phyloP scores from a whole-genome alignment of 2,113 vertebrate genomes.

The Grammatotria lemairii region DNA sequence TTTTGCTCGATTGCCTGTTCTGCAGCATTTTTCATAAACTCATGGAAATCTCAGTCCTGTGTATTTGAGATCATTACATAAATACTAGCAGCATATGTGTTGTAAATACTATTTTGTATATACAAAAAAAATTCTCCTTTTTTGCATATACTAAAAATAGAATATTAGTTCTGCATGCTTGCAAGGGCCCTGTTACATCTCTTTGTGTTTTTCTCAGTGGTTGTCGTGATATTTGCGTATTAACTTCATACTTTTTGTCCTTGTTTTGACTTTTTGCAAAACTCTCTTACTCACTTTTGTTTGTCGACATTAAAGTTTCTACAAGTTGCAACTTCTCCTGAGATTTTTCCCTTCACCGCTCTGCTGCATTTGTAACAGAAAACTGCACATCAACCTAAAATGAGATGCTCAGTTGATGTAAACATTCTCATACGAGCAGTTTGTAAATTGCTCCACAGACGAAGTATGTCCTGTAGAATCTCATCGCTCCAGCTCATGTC shows the following conservation, averaged over 20 bases:
- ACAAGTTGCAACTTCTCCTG: background rate
- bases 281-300: slow-evolving; percentile 5
- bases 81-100: background rate
- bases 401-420: background rate
- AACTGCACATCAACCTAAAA: background rate
- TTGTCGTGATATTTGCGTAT: background rate
- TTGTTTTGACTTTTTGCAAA: background rate
- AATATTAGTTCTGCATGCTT: background rate
- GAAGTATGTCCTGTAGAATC: background rate
- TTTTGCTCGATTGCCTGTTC: background rate
- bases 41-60: background rate
- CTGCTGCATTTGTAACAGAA: background rate
- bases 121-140: background rate
- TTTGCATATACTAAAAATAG: background rate
- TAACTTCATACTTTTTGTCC: background rate
- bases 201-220: background rate
- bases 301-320: slow-evolving; percentile 57
- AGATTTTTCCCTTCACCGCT: background rate
- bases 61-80: background rate
- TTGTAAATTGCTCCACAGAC: background rate
- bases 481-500: background rate
- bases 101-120: slow-evolving; percentile 48
- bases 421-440: background rate
- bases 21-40: background rate
- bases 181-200: background rate